phyloP scores from a whole-genome alignment of 2,113 vertebrate genomes.

The Caretta caretta region DNA sequence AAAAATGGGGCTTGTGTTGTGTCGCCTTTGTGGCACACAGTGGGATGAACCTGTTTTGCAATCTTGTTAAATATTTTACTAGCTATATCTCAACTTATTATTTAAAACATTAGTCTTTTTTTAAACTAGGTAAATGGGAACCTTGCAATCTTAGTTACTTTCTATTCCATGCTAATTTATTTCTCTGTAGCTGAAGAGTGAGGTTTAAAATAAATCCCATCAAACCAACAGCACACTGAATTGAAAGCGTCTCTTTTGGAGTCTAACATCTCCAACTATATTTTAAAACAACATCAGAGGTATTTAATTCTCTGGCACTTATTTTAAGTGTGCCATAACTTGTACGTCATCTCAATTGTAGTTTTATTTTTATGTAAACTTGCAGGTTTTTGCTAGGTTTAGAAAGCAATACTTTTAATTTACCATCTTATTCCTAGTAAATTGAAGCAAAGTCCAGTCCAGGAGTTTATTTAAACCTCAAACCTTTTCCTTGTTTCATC shows the following conservation, averaged over 20 bases:
- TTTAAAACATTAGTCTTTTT: neutral
- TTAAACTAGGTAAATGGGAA: neutral
- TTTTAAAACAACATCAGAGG: neutral
- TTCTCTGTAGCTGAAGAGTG: neutral
- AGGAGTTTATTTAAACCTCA: neutral
- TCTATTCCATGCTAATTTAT: neutral
- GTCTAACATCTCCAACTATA: neutral
- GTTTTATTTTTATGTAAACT: neutral
- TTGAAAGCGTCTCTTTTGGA: neutral
- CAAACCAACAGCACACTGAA: neutral
- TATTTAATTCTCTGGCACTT: neutral
- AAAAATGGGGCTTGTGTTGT: neutral
- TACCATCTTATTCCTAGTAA: neutral
- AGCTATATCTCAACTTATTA: too few relatives aligned
- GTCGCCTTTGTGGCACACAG: neutral
- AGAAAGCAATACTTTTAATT: neutral
- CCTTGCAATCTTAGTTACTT: neutral
- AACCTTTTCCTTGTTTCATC: neutral
- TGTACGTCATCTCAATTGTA: neutral
- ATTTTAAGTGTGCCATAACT: neutral
- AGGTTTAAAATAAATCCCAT: neutral
- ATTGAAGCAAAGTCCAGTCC: neutral
- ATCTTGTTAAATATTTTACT: neutral
- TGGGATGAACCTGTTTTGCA: neutral
- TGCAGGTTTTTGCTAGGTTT: neutral